Evolutionary conservation across 1,140 invertebrate genomes (phyloP).

Genomic region (Drosophila pruinosa): DNA sequence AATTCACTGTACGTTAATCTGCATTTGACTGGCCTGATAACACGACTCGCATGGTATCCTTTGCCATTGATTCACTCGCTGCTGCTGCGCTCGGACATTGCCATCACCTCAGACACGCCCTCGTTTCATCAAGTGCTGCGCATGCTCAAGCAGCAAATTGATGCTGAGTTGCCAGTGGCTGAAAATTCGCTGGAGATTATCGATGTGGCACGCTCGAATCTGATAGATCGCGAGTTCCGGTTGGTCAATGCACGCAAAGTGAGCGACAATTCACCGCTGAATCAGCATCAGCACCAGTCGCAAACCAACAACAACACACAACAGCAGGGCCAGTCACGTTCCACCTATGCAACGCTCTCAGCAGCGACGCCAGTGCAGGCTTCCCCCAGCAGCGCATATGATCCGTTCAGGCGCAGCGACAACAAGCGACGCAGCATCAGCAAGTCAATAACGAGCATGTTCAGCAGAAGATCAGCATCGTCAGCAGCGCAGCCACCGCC

Average conservation of each 20-base stretch:
- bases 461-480: slow-evolving; percentile 84
- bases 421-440: slow-evolving; percentile 89
- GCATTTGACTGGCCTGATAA: slow-evolving; percentile 93
- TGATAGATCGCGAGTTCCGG: slow-evolving; percentile 90
- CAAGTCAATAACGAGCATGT: slow-evolving; percentile 88
- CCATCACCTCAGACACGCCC: slow-evolving; percentile 94
- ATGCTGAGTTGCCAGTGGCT: slow-evolving; percentile 89
- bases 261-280: slow-evolving; percentile 83
- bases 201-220: slow-evolving; percentile 89
- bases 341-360: slow-evolving; percentile 72
- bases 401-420: slow-evolving; percentile 85
- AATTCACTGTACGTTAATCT: slow-evolving; percentile 95
- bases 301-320: slow-evolving; percentile 25
- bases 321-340: slow-evolving; percentile 50
- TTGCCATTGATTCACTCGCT: slow-evolving; percentile 94
- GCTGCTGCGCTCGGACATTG: slow-evolving; percentile 92
- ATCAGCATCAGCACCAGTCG: slow-evolving; percentile 39
- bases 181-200: slow-evolving; percentile 88
- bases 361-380: slow-evolving; percentile 77
- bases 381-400: slow-evolving; percentile 78
- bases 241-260: slow-evolving; percentile 87
- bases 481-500: slow-evolving; percentile 6
- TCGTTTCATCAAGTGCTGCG: slow-evolving; percentile 94
- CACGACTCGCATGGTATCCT: slow-evolving; percentile 93
- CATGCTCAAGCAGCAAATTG: slow-evolving; percentile 93